These are phyloP conservation scores for Cygnus buccinator DNA, from an alignment of 2,113 vertebrate genomes.

Conservation along the genomic window DNA sequence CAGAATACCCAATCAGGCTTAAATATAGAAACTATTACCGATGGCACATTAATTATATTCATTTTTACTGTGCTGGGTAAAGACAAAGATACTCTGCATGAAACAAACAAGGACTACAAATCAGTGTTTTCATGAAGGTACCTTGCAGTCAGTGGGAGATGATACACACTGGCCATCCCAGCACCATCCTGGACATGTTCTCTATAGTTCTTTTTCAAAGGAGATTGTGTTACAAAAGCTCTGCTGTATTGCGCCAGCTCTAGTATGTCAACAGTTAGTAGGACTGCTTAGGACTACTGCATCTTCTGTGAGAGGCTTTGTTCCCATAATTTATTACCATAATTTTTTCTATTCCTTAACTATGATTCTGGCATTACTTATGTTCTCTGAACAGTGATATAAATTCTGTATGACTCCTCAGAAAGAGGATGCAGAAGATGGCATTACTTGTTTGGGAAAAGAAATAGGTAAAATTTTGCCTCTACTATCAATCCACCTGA, in stretches of 20 bases:
- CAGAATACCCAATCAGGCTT: not conserved
- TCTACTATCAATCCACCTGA: not conserved
- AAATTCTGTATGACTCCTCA: not conserved
- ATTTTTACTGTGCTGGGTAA: not conserved
- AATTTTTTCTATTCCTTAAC: not conserved
- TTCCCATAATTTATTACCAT: not conserved
- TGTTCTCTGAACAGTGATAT: not conserved
- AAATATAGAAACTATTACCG: not conserved
- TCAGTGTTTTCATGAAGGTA: not conserved
- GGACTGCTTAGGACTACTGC: not conserved
- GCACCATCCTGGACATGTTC: not conserved
- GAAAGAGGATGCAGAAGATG: not conserved
- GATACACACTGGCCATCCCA: not conserved
- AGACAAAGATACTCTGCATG: not conserved
- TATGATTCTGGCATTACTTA: not conserved
- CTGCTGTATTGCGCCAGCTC: too few relatives aligned
- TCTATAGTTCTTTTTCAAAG: not conserved
- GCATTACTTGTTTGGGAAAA: not conserved
- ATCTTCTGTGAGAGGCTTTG: not conserved
- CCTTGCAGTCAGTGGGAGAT: not conserved
- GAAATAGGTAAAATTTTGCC: not conserved
- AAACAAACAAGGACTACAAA: not conserved
- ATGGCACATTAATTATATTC: not conserved
- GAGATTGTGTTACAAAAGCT: not conserved
- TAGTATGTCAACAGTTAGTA: not conserved